phyloP scores from a whole-genome alignment of 2,888 invertebrate genomes.

The Apamea sordens region DNA sequence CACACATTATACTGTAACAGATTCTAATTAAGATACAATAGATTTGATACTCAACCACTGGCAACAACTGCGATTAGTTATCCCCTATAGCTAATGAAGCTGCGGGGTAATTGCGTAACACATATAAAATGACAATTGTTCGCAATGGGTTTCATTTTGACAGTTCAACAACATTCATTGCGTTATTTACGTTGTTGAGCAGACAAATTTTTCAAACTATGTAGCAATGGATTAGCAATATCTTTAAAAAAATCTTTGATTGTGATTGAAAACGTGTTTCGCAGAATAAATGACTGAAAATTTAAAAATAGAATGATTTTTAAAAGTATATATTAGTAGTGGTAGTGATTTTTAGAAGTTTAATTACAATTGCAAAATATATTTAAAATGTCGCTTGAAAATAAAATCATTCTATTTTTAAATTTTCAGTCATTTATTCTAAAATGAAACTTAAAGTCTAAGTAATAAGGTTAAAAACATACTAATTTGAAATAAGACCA shows the following conservation, averaged over 20 bases:
- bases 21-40: slow-evolving; percentile 58
- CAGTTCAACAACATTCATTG: neutral
- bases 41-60: slow-evolving; percentile 25
- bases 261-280: neutral
- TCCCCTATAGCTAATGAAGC: slow-evolving; percentile 3
- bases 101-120: neutral
- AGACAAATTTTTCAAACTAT: neutral
- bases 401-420: no score
- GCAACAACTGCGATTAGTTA: neutral
- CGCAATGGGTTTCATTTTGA: neutral
- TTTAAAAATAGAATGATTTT: no score
- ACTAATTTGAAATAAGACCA: no score
- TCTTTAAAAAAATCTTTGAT: neutral
- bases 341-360: no score
- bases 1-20: slow-evolving; percentile 26
- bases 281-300: no score
- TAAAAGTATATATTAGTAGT: no score
- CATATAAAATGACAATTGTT: neutral
- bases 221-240: neutral
- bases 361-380: no score
- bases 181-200: neutral
- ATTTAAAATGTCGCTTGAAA: no score
- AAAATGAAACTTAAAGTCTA: no score
- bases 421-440: no score
- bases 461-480: no score